A percentile compares a stretch with the other conserved stretches of the same genome.
Conservation (phyloP, 2,797 vertebrate species). For the Petrocephalus schoutedeni region DNA sequence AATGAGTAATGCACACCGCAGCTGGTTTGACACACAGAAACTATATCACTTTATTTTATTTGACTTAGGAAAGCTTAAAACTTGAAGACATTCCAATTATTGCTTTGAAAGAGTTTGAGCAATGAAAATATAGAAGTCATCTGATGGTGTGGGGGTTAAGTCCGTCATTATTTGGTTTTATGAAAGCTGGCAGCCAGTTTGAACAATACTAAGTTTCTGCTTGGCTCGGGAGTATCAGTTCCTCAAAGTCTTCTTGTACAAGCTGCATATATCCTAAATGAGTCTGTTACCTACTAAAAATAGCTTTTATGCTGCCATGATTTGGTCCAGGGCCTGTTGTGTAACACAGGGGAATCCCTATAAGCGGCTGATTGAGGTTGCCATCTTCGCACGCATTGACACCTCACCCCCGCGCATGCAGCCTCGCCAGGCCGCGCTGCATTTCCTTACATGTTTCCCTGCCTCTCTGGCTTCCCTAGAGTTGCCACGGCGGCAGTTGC, state of each 20-base stretch:
- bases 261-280: background rate
- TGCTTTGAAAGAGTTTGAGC: background rate
- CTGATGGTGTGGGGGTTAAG: background rate
- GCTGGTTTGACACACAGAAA: background rate
- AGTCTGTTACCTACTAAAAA: slow-evolving; percentile 4
- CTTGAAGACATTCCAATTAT: background rate
- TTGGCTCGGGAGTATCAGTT: background rate
- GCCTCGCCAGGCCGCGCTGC: background rate
- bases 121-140: background rate
- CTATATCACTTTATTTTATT: background rate
- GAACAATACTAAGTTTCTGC: background rate
- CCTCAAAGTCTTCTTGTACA: background rate
- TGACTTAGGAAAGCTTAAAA: background rate
- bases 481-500: slow-evolving; percentile 44
- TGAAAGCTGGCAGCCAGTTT: background rate
- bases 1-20: background rate
- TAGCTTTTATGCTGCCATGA: background rate
- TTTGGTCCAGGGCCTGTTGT: background rate
- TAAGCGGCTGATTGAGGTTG: background rate
- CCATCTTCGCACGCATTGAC: background rate
- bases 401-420: background rate
- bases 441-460: background rate
- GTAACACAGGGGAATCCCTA: background rate
- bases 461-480: slow-evolving; percentile 48
- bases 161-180: background rate